Percentiles rank a stretch among this genome's conserved stretches.
These are phyloP conservation scores for Entelurus aequoreus DNA, from an alignment of 2,113 vertebrate species.

Conservation along the genomic window DNA sequence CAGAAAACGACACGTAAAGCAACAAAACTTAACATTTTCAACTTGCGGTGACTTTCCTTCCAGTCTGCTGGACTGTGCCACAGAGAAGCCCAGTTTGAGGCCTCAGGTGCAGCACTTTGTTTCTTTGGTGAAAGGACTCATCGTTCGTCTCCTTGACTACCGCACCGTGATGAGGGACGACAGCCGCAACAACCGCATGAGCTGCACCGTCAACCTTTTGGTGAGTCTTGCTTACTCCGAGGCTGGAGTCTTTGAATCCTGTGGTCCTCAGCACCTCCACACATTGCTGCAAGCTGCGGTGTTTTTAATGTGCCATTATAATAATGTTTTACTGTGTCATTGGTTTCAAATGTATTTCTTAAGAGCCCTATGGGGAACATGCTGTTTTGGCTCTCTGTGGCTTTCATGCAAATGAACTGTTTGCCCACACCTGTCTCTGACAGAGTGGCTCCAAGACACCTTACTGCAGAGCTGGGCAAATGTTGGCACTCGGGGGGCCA, in stretches of 20 bases:
- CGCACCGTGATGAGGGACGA: conserved; percentile 90
- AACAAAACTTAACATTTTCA: conserved; percentile 12
- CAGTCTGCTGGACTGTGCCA: conserved; percentile 82
- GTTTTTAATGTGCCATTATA: no score
- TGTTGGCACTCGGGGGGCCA: no score
- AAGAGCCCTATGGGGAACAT: no score
- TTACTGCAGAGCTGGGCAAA: no score
- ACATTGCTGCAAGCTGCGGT: background rate
- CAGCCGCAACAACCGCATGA: conserved; percentile 98
- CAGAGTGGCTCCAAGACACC: no score
- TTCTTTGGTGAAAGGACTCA: conserved; percentile 84
- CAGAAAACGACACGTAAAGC: background rate
- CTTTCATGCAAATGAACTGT: no score
- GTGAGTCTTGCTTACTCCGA: conserved; percentile 56
- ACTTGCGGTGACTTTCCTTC: conserved; percentile 17
- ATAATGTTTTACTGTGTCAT: no score
- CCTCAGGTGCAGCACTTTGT: conserved; percentile 83
- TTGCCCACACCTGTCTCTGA: no score
- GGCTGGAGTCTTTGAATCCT: background rate
- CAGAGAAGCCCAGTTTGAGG: conserved; percentile 66
- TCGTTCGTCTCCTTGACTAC: conserved; percentile 94
- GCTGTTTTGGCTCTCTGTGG: no score
- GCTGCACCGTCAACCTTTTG: conserved; percentile 97
- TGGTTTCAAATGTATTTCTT: no score
- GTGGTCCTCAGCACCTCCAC: no score